phyloP scores from a whole-genome alignment of 1,140 invertebrate species.

The Carcinoscorpius rotundicauda region DNA sequence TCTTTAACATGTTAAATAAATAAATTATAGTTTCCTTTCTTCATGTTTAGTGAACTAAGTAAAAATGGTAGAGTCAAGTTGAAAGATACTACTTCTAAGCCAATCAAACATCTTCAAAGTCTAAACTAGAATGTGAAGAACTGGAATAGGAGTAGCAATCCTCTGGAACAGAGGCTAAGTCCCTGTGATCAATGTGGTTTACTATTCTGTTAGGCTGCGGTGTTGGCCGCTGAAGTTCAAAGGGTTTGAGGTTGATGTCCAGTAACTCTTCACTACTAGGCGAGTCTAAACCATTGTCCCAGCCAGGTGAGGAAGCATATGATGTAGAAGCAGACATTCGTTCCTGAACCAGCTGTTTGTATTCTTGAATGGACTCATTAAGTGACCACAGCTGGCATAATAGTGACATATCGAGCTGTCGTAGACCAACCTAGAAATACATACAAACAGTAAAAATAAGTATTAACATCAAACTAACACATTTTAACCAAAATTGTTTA shows the following conservation, averaged over 20 bases:
- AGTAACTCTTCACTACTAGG: slow-evolving; percentile 20
- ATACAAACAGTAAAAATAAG: slow-evolving; percentile 8
- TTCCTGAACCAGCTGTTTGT: slow-evolving; percentile 56
- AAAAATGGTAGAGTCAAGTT: too few species aligned
- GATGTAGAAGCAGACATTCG: slow-evolving; percentile 43
- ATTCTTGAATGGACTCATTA: slow-evolving; percentile 76
- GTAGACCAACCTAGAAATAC: slow-evolving; percentile 54
- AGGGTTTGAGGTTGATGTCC: slow-evolving; percentile 6
- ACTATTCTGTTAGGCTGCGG: background rate
- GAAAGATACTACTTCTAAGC: too few species aligned
- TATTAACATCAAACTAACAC: background rate
- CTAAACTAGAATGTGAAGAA: slow-evolving; percentile 23
- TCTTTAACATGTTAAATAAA: too few species aligned
- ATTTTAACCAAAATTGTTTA: too few species aligned
- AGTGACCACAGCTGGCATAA: slow-evolving; percentile 75
- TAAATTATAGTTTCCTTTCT: too few species aligned
- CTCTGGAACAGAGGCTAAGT: slow-evolving; percentile 7
- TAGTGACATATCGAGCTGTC: slow-evolving; percentile 68
- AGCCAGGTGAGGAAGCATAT: slow-evolving; percentile 16
- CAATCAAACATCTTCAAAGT: slow-evolving; percentile 21
- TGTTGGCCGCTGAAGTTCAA: background rate
- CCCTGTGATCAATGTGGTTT: background rate
- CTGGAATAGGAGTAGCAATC: slow-evolving; percentile 17
- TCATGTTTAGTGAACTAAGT: too few species aligned
- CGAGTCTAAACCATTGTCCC: slow-evolving; percentile 22